Percentiles rank a stretch among this genome's conserved stretches.
Evolutionary conservation across 2,888 invertebrate genomes (phyloP).

Genomic region (Cartodere bifasciata): DNA sequence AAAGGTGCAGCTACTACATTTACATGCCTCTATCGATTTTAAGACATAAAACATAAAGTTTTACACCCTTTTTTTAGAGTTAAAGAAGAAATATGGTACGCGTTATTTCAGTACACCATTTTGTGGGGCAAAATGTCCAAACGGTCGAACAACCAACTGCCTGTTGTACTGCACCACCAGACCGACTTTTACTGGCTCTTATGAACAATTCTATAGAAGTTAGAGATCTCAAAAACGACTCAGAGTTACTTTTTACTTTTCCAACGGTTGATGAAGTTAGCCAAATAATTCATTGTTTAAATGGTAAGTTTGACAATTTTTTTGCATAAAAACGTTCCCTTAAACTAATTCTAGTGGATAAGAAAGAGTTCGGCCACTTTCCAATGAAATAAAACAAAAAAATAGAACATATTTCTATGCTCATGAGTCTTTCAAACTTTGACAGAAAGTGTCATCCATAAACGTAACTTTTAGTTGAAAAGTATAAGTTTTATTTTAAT

Average conservation of each 20-base stretch:
- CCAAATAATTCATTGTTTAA: slow-evolving; percentile 50
- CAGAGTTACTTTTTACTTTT: slow-evolving; percentile 44
- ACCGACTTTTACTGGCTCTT: slow-evolving; percentile 46
- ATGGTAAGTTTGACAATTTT: slow-evolving; percentile 42
- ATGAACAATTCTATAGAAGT: slow-evolving; percentile 49
- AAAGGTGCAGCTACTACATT: too few relatives aligned
- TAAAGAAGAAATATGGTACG: slow-evolving; percentile 42
- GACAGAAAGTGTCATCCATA: too few relatives aligned
- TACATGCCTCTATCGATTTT: too few relatives aligned
- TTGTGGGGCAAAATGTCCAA: slow-evolving; percentile 50
- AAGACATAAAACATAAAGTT: background rate
- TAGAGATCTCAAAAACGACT: slow-evolving; percentile 37
- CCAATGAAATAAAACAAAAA: too few relatives aligned
- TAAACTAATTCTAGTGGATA: too few relatives aligned
- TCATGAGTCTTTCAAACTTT: too few relatives aligned
- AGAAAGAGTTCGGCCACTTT: too few relatives aligned
- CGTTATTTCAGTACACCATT: slow-evolving; percentile 56
- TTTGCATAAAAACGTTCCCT: too few relatives aligned
- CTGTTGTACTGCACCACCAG: slow-evolving; percentile 45
- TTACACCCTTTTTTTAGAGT: background rate
- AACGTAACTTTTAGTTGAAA: too few relatives aligned
- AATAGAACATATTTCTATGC: too few relatives aligned
- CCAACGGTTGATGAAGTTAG: slow-evolving; percentile 61
- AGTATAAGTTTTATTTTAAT: too few relatives aligned
- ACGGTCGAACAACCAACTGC: slow-evolving; percentile 52